A percentile compares a stretch with the other conserved stretches of the same genome.
These are phyloP conservation scores for Allacma fusca DNA, from an alignment of 2,888 invertebrate species.

Conservation along the genomic window DNA sequence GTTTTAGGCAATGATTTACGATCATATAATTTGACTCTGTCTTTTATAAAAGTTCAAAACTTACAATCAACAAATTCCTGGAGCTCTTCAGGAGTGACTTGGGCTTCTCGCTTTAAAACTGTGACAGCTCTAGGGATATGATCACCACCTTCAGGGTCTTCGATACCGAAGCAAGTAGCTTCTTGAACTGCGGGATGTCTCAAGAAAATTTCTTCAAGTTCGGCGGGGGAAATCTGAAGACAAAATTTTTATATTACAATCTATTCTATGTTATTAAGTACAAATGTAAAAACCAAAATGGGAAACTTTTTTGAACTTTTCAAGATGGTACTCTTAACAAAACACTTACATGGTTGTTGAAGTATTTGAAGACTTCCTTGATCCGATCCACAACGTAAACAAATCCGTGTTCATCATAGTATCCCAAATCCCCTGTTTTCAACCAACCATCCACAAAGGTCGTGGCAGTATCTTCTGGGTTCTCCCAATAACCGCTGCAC, in stretches of 20 bases:
- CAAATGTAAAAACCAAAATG: no score
- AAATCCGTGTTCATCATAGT: constrained; percentile 57
- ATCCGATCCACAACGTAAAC: constrained; percentile 59
- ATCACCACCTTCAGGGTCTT: constrained; percentile 60
- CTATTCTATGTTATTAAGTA: neutral
- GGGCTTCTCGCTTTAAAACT: constrained; percentile 48
- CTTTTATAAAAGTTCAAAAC: neutral
- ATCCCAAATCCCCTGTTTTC: constrained; percentile 58
- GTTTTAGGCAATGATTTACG: no score
- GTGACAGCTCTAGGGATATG: constrained; percentile 58
- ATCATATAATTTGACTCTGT: no score
- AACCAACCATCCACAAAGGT: constrained; percentile 56
- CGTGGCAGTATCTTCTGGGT: constrained; percentile 52
- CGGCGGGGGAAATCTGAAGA: constrained; percentile 58
- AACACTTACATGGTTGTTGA: constrained; percentile 57
- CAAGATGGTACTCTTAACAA: no score
- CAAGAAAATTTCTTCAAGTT: constrained; percentile 56
- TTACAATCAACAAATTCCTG: constrained; percentile 56
- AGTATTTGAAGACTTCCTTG: constrained; percentile 61
- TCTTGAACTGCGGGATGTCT: constrained; percentile 56
- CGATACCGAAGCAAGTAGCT: constrained; percentile 58
- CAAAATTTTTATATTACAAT: neutral
- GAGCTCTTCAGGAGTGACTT: constrained; percentile 49
- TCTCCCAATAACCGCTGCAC: constrained; percentile 54
- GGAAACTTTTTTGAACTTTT: no score